Evolutionary conservation across 92 coral and sea anemone genomes (phyloP), one percentile per base, ranked within the genome.

Genomic region (Zoanthus gigantus): DNA sequence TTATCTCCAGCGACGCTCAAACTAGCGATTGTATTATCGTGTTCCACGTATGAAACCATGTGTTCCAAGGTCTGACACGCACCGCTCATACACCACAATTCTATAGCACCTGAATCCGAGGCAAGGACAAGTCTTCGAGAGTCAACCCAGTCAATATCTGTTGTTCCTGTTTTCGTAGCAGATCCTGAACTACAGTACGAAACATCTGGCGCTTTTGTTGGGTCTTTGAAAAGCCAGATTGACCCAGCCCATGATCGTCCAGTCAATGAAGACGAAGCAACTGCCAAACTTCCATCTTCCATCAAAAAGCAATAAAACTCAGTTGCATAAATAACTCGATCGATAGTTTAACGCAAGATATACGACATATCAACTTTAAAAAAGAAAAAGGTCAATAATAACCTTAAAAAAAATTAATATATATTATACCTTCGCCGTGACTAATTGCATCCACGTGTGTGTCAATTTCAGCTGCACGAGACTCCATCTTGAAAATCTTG

Each of bases 181-280:
- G 97, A 94, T 42, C 97, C 90, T 53, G 94, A 97, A 67, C 94
- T 92, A 71, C 98, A 92, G 78, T 93, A 94, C 23, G 93, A 87
- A 15, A 91, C 95, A 84, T 97, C 97, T 10, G 99, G 99, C 4
- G 99, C 99, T 86, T 91, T 93, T 11, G 95, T 92, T 16, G 97
- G 96, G 74, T 96, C 98, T 88, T 94, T 95, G 91, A 95, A 97
- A 48, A 94, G 74, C 99, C 99, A 97, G 32, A 97, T 77, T n/a
- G 96, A 95, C 37, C 99, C 99, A 88, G 94, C 94, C 99, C 99
- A 97, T 17, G 90, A 87, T 83, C 99, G 91, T 56, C 95, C 99
- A 23, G 97, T 95, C 88, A 97, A 60, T 15, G 94, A 89, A 7
- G 98, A 97, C 6, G 99, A 93, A 13, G 94, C 99, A 52, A 97